Conservation (phyloP, 2,797 vertebrate species). For the Prunella strophiata region DNA sequence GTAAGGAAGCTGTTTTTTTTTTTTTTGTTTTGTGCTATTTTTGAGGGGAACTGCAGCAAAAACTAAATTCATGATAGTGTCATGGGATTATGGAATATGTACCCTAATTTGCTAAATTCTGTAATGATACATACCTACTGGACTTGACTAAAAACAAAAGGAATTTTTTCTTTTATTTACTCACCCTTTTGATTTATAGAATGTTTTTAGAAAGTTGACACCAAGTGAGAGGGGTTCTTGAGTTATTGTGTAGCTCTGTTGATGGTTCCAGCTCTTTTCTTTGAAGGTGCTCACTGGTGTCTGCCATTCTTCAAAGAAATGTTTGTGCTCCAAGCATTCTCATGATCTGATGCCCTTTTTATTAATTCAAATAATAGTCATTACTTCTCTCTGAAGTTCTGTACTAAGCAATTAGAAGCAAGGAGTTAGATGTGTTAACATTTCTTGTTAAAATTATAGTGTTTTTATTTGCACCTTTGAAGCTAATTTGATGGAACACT, state of each 20-base stretch:
- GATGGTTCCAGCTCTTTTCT: neutral
- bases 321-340: neutral
- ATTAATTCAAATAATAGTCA: neutral
- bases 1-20: neutral
- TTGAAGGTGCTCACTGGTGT: neutral
- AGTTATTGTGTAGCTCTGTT: neutral
- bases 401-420: neutral
- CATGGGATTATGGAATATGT: neutral
- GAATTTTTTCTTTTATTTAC: neutral
- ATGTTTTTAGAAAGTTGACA: neutral
- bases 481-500: neutral
- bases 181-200: neutral
- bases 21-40: neutral
- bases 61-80: neutral
- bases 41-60: neutral
- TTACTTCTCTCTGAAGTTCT: neutral
- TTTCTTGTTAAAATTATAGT: neutral
- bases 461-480: neutral
- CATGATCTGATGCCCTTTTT: neutral
- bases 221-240: neutral
- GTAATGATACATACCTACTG: neutral
- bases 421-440: neutral
- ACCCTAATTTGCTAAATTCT: neutral
- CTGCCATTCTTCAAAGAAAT: neutral
- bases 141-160: neutral